These are phyloP conservation scores for Tupaia tana DNA, from an alignment of 2,113 vertebrate species.

Conservation along the genomic window DNA sequence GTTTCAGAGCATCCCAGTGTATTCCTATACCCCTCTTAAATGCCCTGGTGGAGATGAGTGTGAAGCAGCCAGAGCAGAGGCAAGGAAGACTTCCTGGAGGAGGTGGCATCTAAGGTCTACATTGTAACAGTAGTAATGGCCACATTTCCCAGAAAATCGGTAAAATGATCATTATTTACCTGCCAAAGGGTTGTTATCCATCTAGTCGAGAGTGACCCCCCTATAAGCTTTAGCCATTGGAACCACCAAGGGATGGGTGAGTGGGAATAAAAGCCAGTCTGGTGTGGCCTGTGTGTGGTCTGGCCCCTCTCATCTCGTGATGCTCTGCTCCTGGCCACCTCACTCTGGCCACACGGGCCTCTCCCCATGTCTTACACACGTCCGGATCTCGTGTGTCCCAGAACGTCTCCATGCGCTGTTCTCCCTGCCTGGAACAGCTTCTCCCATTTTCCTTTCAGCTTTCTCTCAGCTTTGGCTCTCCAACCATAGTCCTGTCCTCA, in stretches of 20 bases:
- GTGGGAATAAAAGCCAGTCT: background rate
- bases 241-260: background rate
- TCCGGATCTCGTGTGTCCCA: background rate
- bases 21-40: no score
- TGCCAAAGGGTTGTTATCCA: background rate
- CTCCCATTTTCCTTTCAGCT: background rate
- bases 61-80: background rate
- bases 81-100: background rate
- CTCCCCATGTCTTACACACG: background rate
- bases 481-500: background rate
- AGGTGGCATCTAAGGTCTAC: background rate
- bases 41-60: background rate
- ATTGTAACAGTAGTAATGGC: background rate
- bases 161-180: background rate
- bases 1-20: rapidly evolving
- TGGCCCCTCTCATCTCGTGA: background rate
- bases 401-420: background rate
- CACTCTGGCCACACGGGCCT: background rate
- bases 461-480: background rate
- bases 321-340: background rate
- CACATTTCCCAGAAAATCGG: background rate
- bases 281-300: rapidly evolving
- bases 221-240: no score
- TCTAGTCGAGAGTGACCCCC: background rate
- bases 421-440: background rate